Evolutionary conservation across 2,797 vertebrate species (phyloP), one percentile per base, ranked within the genome.

Genomic region (Muraenolepis orangiensis): DNA sequence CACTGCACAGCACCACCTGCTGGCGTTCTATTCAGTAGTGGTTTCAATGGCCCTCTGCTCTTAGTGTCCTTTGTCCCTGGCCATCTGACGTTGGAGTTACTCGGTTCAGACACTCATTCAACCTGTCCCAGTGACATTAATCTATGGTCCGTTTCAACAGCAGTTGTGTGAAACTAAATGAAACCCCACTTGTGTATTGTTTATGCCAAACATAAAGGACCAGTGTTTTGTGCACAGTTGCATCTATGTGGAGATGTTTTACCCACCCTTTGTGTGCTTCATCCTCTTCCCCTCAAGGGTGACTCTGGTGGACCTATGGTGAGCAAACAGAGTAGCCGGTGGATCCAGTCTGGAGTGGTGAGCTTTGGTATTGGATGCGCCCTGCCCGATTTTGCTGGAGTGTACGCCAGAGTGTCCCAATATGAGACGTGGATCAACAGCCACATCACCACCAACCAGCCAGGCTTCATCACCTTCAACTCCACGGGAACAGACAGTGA

Each of bases 281-380:
- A 23, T 57, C 20, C 30, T 66, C 0, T 87, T 28, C 32, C 0
- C 0, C 84, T 81, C 80, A 18, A 67, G 91, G 91, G 89, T 0
- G 90, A 91, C 6, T 89, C 87, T 0, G 91, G 91, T 0, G 89
- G 91, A 38, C 90, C 91, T 0, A 0, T 89, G 84, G 84, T 90
- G 38, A 73, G 1, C 61, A 87, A 90, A 46, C 77, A 85, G 78
- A 18, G 0, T 0, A 0, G 0, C 1, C 26, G 1, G 11, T 93
- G 91, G 91, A 46, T 90, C 72, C 88, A 76, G 75, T n/a, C 2
- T 0, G 91, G 90, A 2, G 0, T 92, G 0, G 88, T 91, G 30
- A 93, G 90, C 70, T 92, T 89, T 66, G 90, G 90, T 20, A 0
- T 0, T 0, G 82, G 80, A 0, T 92, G 92, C 28, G 91, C 88